Evolutionary conservation across 2,797 vertebrate genomes (phyloP).

Genomic region (Cichlasoma orientale): DNA sequence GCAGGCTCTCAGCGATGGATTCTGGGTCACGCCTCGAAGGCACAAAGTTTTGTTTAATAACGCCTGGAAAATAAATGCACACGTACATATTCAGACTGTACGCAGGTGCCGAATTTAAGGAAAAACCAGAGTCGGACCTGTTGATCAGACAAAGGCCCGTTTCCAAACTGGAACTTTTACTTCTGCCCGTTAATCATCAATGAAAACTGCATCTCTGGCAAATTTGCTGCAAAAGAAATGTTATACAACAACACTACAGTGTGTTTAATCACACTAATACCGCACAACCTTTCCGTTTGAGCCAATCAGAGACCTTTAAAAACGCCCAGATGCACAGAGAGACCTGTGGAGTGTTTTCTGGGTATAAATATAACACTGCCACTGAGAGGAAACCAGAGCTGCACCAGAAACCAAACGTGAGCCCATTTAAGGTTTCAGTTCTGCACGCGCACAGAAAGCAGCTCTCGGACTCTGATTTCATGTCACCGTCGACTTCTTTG

Average conservation of each 20-base stretch:
- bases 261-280: neutral
- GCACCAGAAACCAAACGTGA: neutral
- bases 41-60: conserved; percentile 7
- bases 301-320: neutral
- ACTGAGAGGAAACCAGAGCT: neutral
- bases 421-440: neutral
- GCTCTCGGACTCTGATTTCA: neutral
- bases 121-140: rapidly evolving
- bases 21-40: neutral
- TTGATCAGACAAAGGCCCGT: neutral
- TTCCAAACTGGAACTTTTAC: neutral
- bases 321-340: neutral
- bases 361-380: neutral
- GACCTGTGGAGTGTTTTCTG: neutral
- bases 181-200: neutral
- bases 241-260: neutral
- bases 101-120: neutral
- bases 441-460: neutral
- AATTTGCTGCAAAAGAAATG: neutral
- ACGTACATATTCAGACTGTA: neutral
- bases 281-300: neutral
- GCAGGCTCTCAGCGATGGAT: conserved; percentile 1
- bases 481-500: too few species aligned
- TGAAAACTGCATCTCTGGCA: rapidly evolving
- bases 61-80: neutral